Evolutionary conservation across 1,140 invertebrate genomes (phyloP).

Genomic region (Condylostylus longicornis): DNA sequence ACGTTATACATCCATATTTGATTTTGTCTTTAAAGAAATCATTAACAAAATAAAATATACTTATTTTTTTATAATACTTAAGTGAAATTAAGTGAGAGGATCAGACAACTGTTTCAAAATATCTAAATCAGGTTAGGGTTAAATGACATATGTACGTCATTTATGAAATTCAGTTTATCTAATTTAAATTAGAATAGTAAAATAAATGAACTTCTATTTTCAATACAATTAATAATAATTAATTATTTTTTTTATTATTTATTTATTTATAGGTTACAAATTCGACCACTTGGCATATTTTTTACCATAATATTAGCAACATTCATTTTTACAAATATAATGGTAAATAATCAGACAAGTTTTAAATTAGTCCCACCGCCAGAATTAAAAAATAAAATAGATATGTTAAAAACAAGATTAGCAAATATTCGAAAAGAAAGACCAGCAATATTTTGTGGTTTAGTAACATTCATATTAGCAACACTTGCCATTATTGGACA

Average conservation of each 20-base stretch:
- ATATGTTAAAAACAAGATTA: constrained; percentile 10
- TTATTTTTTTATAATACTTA: no score
- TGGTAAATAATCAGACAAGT: constrained; percentile 23
- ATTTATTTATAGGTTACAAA: constrained; percentile 13
- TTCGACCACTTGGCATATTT: constrained; percentile 22
- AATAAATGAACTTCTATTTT: no score
- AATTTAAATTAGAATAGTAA: no score
- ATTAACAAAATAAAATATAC: no score
- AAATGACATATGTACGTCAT: no score
- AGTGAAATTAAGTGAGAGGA: no score
- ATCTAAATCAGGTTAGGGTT: no score
- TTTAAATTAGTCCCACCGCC: constrained; percentile 21
- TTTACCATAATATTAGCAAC: constrained; percentile 19
- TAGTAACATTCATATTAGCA: constrained; percentile 15
- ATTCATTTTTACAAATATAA: constrained; percentile 27
- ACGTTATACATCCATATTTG: no score
- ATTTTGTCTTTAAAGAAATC: no score
- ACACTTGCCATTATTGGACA: constrained; percentile 22
- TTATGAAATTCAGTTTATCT: no score
- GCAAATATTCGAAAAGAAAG: constrained; percentile 9
- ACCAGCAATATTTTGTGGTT: constrained; percentile 22
- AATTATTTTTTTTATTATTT: background rate
- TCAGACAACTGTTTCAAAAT: no score
- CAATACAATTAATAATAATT: background rate
- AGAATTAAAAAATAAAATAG: constrained; percentile 16